Percentiles rank a stretch among this genome's conserved stretches.
Evolutionary conservation across 2,113 vertebrate genomes (phyloP).

Genomic region (Todiramphus saurophagus): DNA sequence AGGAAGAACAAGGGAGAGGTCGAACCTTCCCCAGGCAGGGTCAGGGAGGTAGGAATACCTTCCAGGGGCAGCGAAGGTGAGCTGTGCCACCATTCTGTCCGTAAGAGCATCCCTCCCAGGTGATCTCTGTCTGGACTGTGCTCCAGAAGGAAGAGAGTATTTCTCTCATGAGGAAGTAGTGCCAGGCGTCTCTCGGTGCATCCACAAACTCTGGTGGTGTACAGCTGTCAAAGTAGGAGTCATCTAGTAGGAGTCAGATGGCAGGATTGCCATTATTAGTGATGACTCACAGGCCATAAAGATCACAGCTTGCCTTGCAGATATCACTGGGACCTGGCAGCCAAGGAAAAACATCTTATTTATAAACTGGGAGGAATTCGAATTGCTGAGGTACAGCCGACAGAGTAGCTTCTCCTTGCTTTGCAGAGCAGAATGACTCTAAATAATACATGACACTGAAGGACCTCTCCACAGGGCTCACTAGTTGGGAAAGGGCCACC

Average conservation of each 20-base stretch:
- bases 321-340: conserved; percentile 15
- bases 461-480: neutral
- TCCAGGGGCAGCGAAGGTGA: neutral
- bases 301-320: conserved; percentile 1
- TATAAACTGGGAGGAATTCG: neutral
- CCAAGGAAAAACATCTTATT: conserved; percentile 11
- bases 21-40: neutral
- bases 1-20: neutral
- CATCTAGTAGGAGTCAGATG: neutral
- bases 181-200: neutral
- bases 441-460: neutral
- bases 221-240: neutral
- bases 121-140: neutral
- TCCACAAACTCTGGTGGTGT: neutral
- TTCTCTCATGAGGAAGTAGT: neutral
- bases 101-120: neutral
- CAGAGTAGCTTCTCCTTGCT: neutral
- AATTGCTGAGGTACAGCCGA: neutral
- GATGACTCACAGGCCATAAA: conserved; percentile 16
- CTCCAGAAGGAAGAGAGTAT: neutral
- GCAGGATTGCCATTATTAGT: neutral
- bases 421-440: neutral
- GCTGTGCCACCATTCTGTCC: neutral
- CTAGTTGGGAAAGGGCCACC: neutral
- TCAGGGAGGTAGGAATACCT: neutral